phyloP scores from a whole-genome alignment of 2,797 vertebrate genomes.

The Enteromius treurensis region DNA sequence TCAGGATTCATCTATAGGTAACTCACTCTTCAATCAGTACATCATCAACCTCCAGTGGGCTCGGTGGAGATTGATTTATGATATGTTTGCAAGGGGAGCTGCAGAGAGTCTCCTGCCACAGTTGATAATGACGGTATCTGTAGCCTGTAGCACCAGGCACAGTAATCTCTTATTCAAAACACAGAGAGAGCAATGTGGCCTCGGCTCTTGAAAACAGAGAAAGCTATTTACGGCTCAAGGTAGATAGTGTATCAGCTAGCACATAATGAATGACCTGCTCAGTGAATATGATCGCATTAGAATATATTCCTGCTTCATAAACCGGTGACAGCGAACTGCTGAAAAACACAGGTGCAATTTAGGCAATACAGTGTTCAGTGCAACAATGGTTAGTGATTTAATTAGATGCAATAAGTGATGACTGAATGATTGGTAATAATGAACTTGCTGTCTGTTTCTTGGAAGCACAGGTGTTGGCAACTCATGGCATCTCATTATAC shows the following conservation, averaged over 20 bases:
- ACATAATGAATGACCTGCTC: slow-evolving; percentile 42
- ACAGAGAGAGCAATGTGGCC: slow-evolving; percentile 41
- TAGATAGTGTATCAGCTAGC: slow-evolving; percentile 49
- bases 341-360: slow-evolving; percentile 25
- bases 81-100: slow-evolving; percentile 50
- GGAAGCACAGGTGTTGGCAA: slow-evolving; percentile 9
- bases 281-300: slow-evolving; percentile 42
- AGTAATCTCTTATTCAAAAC: slow-evolving; percentile 57
- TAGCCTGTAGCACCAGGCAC: slow-evolving; percentile 42
- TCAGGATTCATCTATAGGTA: slow-evolving; percentile 51
- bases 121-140: slow-evolving; percentile 57
- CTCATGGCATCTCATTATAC: not conserved
- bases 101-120: slow-evolving; percentile 51
- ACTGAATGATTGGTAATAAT: slow-evolving; percentile 23
- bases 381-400: slow-evolving; percentile 29
- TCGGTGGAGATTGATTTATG: slow-evolving; percentile 57
- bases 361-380: slow-evolving; percentile 10
- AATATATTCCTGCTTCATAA: slow-evolving; percentile 33
- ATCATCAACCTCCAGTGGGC: slow-evolving; percentile 52
- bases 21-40: slow-evolving; percentile 51
- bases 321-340: slow-evolving; percentile 16
- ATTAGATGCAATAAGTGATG: slow-evolving; percentile 36
- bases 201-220: slow-evolving; percentile 49
- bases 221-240: slow-evolving; percentile 54
- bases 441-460: slow-evolving; percentile 46